Conservation (phyloP, 2,888 invertebrate species). For the Anodontia alba region DNA sequence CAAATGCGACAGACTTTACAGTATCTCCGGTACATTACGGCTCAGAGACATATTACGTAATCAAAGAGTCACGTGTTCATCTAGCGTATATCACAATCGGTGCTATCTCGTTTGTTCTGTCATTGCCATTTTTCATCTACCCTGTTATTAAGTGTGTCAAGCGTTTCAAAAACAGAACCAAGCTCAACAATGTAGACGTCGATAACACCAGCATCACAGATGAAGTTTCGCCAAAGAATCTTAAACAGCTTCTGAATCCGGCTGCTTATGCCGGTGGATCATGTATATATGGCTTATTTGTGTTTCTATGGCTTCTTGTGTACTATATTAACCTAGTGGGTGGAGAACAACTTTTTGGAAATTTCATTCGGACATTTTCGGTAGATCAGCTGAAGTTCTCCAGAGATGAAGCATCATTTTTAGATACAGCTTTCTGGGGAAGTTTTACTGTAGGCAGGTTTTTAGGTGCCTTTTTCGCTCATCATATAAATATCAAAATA, state of each 20-base stretch:
- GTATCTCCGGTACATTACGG: constrained; percentile 7
- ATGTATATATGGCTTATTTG: constrained; percentile 37
- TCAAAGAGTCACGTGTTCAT: constrained; percentile 52
- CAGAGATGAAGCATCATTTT: constrained; percentile 58
- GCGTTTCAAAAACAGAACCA: background rate
- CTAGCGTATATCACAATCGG: constrained; percentile 56
- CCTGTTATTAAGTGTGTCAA: constrained; percentile 29
- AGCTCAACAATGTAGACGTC: background rate
- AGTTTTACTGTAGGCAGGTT: constrained; percentile 59
- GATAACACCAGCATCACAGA: background rate
- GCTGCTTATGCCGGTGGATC: constrained; percentile 49
- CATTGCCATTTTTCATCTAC: constrained; percentile 52
- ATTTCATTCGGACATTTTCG: constrained; percentile 59
- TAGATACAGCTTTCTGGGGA: constrained; percentile 61
- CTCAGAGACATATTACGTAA: constrained; percentile 26
- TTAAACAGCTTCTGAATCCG: constrained; percentile 44
- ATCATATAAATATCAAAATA: constrained; percentile 47
- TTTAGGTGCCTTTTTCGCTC: constrained; percentile 44
- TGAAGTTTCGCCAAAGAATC: background rate
- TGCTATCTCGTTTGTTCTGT: constrained; percentile 34
- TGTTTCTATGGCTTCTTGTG: constrained; percentile 42
- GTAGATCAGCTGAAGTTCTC: constrained; percentile 56
- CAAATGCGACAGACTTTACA: background rate
- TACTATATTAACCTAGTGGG: constrained; percentile 53
- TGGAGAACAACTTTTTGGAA: constrained; percentile 59